Evolutionary conservation across 2,113 vertebrate genomes (phyloP).

Genomic region (Tauraco erythrolophus): DNA sequence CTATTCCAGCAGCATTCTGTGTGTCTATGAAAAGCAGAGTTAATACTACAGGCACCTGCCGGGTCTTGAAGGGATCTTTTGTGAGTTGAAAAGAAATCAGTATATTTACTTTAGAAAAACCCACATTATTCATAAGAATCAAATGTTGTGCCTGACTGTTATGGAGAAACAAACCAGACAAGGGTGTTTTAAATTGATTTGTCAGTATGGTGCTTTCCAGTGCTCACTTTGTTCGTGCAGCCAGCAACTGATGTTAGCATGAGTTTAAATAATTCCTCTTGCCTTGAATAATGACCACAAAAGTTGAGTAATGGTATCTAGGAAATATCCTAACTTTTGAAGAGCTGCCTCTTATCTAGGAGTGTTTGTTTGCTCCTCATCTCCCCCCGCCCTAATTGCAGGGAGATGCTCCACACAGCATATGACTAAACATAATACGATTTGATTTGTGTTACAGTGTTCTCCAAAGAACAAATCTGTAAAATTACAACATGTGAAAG

Average conservation of each 20-base stretch:
- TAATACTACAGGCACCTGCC: neutral
- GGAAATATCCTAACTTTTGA: constrained; percentile 13
- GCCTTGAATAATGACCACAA: constrained; percentile 51
- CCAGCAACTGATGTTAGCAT: constrained; percentile 49
- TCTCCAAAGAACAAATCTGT: constrained; percentile 78
- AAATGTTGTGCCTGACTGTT: constrained; percentile 20
- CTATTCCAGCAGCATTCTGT: constrained; percentile 16
- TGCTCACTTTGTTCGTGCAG: constrained; percentile 23
- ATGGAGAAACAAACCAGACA: constrained; percentile 20
- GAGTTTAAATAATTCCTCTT: constrained; percentile 61
- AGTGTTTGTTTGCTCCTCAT: neutral
- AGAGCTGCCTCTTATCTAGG: constrained; percentile 19
- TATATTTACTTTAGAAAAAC: constrained; percentile 39
- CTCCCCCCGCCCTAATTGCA: constrained; percentile 53
- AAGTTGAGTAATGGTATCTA: constrained; percentile 44
- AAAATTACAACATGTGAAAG: constrained; percentile 81
- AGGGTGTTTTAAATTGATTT: constrained; percentile 57
- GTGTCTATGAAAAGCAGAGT: neutral
- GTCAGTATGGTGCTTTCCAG: constrained; percentile 39
- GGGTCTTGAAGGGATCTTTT: neutral
- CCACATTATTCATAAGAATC: constrained; percentile 49
- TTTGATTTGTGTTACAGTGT: constrained; percentile 74
- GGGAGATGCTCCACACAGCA: neutral
- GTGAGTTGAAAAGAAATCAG: constrained; percentile 8
- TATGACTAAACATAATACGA: constrained; percentile 76